Base-by-base conservation (phyloP, 2,113 vertebrate genomes). In the Oryzias woworae region DNA sequence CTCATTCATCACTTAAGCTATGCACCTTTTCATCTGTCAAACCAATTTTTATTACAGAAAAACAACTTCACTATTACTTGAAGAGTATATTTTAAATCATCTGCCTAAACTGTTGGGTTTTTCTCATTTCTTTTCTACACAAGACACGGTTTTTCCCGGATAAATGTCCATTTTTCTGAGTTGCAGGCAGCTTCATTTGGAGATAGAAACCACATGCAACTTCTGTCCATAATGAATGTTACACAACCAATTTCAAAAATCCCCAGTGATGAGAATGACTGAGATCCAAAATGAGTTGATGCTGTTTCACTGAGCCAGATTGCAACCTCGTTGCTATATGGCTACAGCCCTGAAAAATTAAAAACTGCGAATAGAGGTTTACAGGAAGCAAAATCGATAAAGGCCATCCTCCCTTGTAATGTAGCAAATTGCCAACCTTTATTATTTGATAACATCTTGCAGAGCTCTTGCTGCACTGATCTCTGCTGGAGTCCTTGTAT, bases 211-310 rank as follows among this genome's bases (percentile, higher is more conserved):
- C 57, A 26, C 46, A 67, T 49, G 52, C 54, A 73, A 66, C 58
- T 71, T 49, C 61, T 52, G 60, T 26, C 62, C 67, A 50, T 78
- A 81, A 83, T 80, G 58, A 80, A 66, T 77, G 74, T 62, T 61
- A 47, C 48, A 69, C 66, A 63, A 62, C 74, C 52, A 71, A 81
- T 87, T 82, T 10, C 36, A 36, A 45, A 80, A 83, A 62, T 80
- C 80, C 66, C 72, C 8, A 15, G 56, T 66, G 59, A 58, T 81
- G 67, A 73, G 87, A 86, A 80, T 80, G 64, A 85, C 71, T 55
- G 45, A 69, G 59, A 83, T 60, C 70, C 66, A 83, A 90, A 87
- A 89, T 85, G 62, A 82, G 69, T 41, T 60, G 50, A 61, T 78
- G 83, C 55, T 75, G 64, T 67, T 83, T 85, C 79, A 82, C 73